phyloP scores from a whole-genome alignment of 2,888 invertebrate genomes.

The Polyommatus icarus region DNA sequence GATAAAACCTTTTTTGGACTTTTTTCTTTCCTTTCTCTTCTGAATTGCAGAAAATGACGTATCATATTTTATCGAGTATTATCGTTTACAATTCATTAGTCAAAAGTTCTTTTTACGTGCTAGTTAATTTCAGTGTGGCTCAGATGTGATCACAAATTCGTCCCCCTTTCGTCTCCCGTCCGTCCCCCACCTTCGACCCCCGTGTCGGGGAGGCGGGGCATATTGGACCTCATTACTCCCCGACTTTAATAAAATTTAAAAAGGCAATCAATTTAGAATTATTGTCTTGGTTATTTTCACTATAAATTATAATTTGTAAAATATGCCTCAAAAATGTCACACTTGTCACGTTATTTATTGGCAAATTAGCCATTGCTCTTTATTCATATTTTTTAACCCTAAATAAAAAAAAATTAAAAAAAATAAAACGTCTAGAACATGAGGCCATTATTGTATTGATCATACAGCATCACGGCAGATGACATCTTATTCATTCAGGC shows the following conservation, averaged over 20 bases:
- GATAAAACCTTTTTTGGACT: too few species aligned
- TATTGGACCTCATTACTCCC: conserved; percentile 6
- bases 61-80: too few species aligned
- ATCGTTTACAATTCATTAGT: too few species aligned
- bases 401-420: too few species aligned
- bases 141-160: conserved; percentile 11
- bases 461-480: neutral
- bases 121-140: conserved; percentile 5
- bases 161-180: neutral
- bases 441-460: neutral
- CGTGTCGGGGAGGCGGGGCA: neutral
- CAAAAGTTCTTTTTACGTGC: too few species aligned
- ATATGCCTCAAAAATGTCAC: neutral
- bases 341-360: too few species aligned
- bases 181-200: neutral
- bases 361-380: too few species aligned
- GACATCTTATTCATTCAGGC: neutral
- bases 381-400: too few species aligned
- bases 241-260: conserved; percentile 12
- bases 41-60: too few species aligned
- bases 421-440: neutral
- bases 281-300: neutral
- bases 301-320: neutral
- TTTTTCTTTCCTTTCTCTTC: too few species aligned
- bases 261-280: neutral